phyloP scores from a whole-genome alignment of 2,888 invertebrate genomes.

The Volucella inanis region DNA sequence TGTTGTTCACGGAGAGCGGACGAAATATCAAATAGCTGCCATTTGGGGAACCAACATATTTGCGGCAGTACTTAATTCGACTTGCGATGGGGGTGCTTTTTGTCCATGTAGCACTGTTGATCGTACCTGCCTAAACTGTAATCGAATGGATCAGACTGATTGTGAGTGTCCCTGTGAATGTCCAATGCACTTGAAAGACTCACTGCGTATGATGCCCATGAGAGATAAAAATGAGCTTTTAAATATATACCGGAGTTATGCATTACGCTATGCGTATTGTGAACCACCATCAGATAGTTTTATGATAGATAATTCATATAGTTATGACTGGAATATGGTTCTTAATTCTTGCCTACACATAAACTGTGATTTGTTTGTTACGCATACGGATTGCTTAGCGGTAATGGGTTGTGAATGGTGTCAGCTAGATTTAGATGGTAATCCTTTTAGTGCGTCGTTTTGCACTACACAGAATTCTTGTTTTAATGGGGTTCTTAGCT shows the following conservation, averaged over 20 bases:
- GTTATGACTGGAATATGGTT: constrained; percentile 84
- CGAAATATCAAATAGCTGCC: constrained; percentile 91
- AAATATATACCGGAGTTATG: constrained; percentile 77
- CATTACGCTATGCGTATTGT: constrained; percentile 80
- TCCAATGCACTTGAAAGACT: constrained; percentile 83
- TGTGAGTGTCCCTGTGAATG: constrained; percentile 98
- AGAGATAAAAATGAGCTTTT: constrained; percentile 22
- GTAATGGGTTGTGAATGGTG: constrained; percentile 97
- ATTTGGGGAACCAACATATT: constrained; percentile 95
- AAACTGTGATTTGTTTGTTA: constrained; percentile 87
- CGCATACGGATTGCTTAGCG: constrained; percentile 87
- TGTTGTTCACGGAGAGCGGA: constrained; percentile 93
- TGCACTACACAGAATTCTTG: constrained; percentile 92
- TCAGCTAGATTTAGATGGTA: constrained; percentile 90
- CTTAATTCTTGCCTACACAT: constrained; percentile 87
- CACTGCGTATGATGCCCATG: not conserved
- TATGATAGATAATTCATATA: constrained; percentile 76
- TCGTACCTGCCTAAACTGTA: constrained; percentile 94
- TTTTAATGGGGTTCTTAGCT: constrained; percentile 93
- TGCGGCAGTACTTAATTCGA: constrained; percentile 93
- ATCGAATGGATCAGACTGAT: constrained; percentile 96
- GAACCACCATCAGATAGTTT: constrained; percentile 80
- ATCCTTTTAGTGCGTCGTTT: constrained; percentile 87
- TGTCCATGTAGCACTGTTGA: constrained; percentile 96
- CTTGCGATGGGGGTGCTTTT: constrained; percentile 92